Percentiles rank a stretch among this genome's conserved stretches.
Evolutionary conservation across 2,113 vertebrate genomes (phyloP).

Genomic region (Phrynosoma platyrhinos): DNA sequence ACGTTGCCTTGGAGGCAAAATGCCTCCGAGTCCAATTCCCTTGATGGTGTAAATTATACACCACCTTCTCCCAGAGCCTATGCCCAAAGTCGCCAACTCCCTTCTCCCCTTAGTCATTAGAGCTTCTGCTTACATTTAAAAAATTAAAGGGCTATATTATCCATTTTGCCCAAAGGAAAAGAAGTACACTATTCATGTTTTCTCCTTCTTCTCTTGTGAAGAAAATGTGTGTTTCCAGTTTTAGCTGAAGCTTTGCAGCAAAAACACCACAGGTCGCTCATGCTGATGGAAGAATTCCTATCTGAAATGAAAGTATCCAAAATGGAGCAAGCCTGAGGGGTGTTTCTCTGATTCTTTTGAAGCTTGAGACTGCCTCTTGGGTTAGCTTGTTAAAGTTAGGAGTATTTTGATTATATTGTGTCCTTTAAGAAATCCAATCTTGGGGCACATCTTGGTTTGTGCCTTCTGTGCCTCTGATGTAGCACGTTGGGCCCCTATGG

Average conservation of each 20-base stretch:
- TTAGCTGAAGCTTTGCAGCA: conserved; percentile 9
- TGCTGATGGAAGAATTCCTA: conserved; percentile 23
- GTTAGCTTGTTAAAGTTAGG: conserved; percentile 19
- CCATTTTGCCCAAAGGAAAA: conserved; percentile 21
- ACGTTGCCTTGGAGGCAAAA: conserved; percentile 12
- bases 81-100: background rate
- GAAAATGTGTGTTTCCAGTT: conserved; percentile 27
- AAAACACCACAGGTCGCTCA: conserved; percentile 13
- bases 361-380: background rate
- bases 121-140: background rate
- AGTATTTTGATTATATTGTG: background rate
- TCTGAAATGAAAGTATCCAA: conserved; percentile 36
- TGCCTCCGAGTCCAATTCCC: conserved; percentile 2
- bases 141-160: background rate
- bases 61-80: background rate
- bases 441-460: background rate
- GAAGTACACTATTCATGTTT: conserved; percentile 8
- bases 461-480: background rate
- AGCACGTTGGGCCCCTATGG: background rate
- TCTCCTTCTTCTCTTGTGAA: conserved; percentile 3
- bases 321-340: conserved; percentile 25
- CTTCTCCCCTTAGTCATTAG: background rate
- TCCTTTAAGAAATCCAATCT: conserved; percentile 35
- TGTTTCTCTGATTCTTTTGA: conserved; percentile 25
- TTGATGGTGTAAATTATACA: background rate